Evolutionary conservation across 2,888 invertebrate species (phyloP).

Genomic region (Melikaiella ostensackeni): DNA sequence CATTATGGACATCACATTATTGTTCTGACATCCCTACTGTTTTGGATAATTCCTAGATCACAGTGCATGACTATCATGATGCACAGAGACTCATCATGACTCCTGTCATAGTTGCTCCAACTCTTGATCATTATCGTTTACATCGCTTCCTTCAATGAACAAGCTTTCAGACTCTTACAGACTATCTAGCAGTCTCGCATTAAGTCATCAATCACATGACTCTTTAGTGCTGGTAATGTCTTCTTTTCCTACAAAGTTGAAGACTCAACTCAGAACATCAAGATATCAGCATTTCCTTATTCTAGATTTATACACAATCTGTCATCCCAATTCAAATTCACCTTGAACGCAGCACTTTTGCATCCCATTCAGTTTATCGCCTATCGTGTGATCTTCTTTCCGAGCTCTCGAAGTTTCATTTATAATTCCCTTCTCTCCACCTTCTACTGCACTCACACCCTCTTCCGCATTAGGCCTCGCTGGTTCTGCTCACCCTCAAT

Average conservation of each 20-base stretch:
- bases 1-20: too few relatives aligned
- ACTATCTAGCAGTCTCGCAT: conserved; percentile 21
- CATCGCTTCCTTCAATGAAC: conserved; percentile 9
- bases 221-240: conserved; percentile 21
- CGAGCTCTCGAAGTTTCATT: conserved; percentile 34
- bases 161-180: background rate
- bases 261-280: background rate
- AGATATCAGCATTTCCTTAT: background rate
- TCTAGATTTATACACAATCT: too few relatives aligned
- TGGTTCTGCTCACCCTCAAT: conserved; percentile 41
- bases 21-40: too few relatives aligned
- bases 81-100: conserved; percentile 7
- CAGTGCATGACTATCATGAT: conserved; percentile 1
- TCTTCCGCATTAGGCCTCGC: conserved; percentile 31
- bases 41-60: background rate
- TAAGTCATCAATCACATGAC: conserved; percentile 33
- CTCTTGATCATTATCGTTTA: conserved; percentile 29
- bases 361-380: background rate
- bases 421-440: conserved; percentile 25
- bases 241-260: conserved; percentile 12
- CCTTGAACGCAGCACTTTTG: background rate
- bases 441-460: conserved; percentile 46
- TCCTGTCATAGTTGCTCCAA: conserved; percentile 21
- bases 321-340: background rate
- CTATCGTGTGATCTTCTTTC: conserved; percentile 15